A percentile compares a stretch with the other conserved stretches of the same genome.
These are phyloP conservation scores for Rallus crepitans DNA, from an alignment of 2,797 vertebrate species.

Conservation along the genomic window DNA sequence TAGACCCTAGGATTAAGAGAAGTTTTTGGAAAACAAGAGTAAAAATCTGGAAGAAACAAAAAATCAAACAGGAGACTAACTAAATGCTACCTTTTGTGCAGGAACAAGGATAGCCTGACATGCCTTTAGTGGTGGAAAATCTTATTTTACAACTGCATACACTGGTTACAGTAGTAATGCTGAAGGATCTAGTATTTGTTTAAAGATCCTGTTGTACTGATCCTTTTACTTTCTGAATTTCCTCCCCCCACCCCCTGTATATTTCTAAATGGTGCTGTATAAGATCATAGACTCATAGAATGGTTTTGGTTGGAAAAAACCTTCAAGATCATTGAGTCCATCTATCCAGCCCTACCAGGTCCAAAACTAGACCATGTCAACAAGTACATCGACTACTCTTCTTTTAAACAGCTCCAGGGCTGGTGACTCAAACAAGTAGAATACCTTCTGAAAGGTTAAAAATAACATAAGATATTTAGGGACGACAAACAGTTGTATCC, in stretches of 20 bases:
- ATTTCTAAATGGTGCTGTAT: neutral
- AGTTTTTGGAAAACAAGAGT: neutral
- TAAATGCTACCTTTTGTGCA: neutral
- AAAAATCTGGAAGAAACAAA: neutral
- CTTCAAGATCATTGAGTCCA: too few relatives aligned
- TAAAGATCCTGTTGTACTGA: neutral
- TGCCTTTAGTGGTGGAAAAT: neutral
- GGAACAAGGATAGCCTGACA: neutral
- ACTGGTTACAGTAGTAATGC: neutral
- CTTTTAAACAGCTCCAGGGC: too few relatives aligned
- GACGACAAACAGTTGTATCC: rapidly evolving
- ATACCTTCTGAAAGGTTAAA: neutral
- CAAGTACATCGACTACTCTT: too few relatives aligned
- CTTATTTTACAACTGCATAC: neutral
- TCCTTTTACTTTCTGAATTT: neutral
- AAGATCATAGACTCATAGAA: too few relatives aligned
- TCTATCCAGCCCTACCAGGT: too few relatives aligned
- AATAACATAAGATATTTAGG: neutral
- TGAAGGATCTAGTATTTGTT: neutral
- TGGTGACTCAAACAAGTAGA: neutral
- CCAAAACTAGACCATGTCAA: too few relatives aligned
- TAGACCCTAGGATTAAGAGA: neutral
- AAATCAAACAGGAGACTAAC: neutral
- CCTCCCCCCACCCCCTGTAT: neutral
- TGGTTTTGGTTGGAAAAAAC: too few relatives aligned